Evolutionary conservation across 2,797 vertebrate genomes (phyloP), one percentile per base, ranked within the genome.

Genomic region (Picus viridis): DNA sequence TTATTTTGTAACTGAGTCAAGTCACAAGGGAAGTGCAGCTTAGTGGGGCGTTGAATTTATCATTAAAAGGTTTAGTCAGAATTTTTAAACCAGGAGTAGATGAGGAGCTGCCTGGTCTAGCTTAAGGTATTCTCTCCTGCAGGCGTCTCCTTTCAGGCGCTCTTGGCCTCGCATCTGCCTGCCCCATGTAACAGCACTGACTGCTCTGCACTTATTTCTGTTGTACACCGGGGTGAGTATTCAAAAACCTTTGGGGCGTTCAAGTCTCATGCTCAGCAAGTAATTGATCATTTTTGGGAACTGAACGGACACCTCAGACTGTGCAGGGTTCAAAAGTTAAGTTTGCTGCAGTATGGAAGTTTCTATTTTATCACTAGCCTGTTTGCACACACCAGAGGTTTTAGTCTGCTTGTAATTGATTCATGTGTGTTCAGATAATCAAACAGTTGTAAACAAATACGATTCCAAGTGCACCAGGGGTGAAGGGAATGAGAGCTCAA

Each of bases 401-500:
- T 88, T 79, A 53, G 78, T 95, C 68, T 45, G 17, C 36, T 64
- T 7, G 34, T 61, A 45, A 32, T 88, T 86, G 20, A 68, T 86
- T 82, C 87, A 43, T 20, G 1, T 78, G n/a, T 49, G 13, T 83
- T 91, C 45, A 30, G 65, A 20, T 78, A 88, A 91, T 58, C 32
- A 72, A 71, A 87, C 59, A 81, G 9, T 29, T 93, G 86, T 70
- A 57, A 94, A 89, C n/a, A 69, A 90, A 91, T 88, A 83, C 91
- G 97, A 94, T 93, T 81, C 69, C 65, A 85, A 77, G 64, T 62
- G 77, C 16, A 39, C 70, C 94, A 39, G 36, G 36, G 36, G 36
- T 11, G 91, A 73, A 83, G 91, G 90, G 80, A 89, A 51, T 32
- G 49, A 78, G 94, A 97, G 65, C 78, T 95, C 88, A 93, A 74